Percentiles rank a stretch among this genome's conserved stretches.
Conservation (phyloP, 2,113 vertebrate species). For the Pelodiscus sinensis region DNA sequence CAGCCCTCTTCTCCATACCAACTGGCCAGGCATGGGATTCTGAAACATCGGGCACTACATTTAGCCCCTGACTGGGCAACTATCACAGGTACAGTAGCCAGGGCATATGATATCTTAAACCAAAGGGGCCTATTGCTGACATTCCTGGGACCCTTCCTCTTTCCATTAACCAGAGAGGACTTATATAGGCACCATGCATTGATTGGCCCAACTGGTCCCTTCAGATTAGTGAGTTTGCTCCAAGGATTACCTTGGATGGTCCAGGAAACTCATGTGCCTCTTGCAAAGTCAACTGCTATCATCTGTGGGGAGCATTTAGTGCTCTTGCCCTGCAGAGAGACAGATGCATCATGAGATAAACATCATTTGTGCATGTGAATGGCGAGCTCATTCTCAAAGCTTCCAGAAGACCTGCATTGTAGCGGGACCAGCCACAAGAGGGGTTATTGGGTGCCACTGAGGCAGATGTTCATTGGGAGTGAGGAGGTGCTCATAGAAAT, state of each 20-base stretch:
- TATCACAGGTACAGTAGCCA: slow-evolving; percentile 80
- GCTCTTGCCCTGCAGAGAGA: not conserved
- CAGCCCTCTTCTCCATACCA: slow-evolving; percentile 90
- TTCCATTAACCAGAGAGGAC: not conserved
- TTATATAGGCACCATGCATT: not conserved
- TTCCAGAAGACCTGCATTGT: not conserved
- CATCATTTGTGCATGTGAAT: not conserved
- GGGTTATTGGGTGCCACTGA: not conserved
- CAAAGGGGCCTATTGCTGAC: accelerated
- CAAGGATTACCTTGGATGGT: not conserved
- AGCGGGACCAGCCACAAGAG: not conserved
- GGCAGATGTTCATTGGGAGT: not conserved
- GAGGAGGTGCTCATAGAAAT: not conserved
- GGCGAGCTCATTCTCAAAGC: not conserved
- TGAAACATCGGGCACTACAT: slow-evolving; percentile 78
- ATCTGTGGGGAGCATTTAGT: not conserved
- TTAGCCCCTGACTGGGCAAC: slow-evolving; percentile 88
- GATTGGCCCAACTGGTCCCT: not conserved
- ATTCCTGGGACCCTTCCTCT: not conserved
- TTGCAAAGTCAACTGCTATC: not conserved
- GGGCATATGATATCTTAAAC: not conserved
- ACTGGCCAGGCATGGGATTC: slow-evolving; percentile 81
- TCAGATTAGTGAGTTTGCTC: not conserved
- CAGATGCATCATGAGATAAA: not conserved
- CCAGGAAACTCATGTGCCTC: not conserved